Evolutionary conservation across 1,140 invertebrate species (phyloP).

Genomic region (Sipha flava): DNA sequence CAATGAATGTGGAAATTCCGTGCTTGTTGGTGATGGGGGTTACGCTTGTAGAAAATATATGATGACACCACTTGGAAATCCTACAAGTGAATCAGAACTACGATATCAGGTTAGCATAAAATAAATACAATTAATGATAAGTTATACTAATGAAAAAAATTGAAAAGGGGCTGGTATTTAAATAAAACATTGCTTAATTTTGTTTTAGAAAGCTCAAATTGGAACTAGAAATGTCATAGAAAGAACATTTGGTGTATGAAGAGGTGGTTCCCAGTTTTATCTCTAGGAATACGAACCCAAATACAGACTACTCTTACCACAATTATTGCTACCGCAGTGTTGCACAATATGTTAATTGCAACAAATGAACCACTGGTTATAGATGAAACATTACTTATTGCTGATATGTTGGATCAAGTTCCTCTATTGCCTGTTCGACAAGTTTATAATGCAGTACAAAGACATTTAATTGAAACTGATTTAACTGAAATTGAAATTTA

Average conservation of each 20-base stretch:
- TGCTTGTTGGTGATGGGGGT: neutral
- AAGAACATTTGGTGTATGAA: neutral
- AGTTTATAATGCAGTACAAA: neutral
- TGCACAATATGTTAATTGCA: neutral
- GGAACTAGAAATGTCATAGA: neutral
- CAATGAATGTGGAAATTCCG: neutral
- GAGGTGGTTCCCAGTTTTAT: neutral
- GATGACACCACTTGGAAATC: neutral
- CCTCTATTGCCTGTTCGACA: neutral
- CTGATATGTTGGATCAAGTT: neutral
- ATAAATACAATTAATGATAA: too few relatives aligned
- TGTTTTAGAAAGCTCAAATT: neutral
- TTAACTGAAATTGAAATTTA: too few relatives aligned
- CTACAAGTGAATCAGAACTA: neutral
- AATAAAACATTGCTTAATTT: too few relatives aligned
- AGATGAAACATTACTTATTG: neutral
- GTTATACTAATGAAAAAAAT: too few relatives aligned
- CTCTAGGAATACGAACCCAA: neutral
- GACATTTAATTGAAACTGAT: neutral
- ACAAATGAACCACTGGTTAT: neutral
- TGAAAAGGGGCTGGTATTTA: too few relatives aligned
- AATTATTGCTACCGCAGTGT: slow-evolving; percentile 17
- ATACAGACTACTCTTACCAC: neutral
- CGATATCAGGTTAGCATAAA: neutral
- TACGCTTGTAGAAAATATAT: neutral